Evolutionary conservation across 2,797 vertebrate genomes (phyloP).

Genomic region (Poeciliopsis turneri): DNA sequence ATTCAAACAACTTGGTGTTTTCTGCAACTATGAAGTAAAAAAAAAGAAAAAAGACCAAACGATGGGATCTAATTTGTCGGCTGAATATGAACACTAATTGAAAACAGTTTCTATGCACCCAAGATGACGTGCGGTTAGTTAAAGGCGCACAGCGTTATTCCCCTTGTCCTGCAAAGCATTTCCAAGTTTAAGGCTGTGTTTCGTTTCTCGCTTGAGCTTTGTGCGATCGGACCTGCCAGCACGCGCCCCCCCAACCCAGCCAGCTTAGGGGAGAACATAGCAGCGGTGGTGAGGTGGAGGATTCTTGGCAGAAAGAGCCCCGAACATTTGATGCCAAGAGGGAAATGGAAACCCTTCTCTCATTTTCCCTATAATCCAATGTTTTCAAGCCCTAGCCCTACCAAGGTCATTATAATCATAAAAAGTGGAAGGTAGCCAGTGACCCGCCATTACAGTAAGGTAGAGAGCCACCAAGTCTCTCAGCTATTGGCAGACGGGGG

Average conservation of each 20-base stretch:
- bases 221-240: constrained; percentile 56
- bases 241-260: constrained; percentile 71
- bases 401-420: constrained; percentile 88
- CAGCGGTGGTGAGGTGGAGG: constrained; percentile 52
- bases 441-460: constrained; percentile 82
- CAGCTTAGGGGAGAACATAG: constrained; percentile 43
- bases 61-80: constrained; percentile 6
- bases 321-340: constrained; percentile 83
- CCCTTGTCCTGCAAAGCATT: constrained; percentile 78
- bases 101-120: constrained; percentile 35
- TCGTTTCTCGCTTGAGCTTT: constrained; percentile 80
- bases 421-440: constrained; percentile 84
- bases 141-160: constrained; percentile 65
- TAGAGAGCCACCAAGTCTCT: constrained; percentile 77
- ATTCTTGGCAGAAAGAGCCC: constrained; percentile 80
- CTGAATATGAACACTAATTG: constrained; percentile 15
- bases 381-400: constrained; percentile 83
- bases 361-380: constrained; percentile 86
- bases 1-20: constrained; percentile 40
- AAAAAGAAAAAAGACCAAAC: constrained; percentile 14
- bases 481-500: constrained; percentile 61
- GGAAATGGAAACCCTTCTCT: constrained; percentile 86
- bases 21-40: constrained; percentile 40
- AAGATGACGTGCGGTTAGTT: constrained; percentile 44
- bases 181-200: constrained; percentile 79